Percentiles rank a stretch among this genome's conserved stretches.
These are phyloP conservation scores for Epinephelus malabaricus DNA, from an alignment of 2,797 vertebrate genomes.

Conservation along the genomic window DNA sequence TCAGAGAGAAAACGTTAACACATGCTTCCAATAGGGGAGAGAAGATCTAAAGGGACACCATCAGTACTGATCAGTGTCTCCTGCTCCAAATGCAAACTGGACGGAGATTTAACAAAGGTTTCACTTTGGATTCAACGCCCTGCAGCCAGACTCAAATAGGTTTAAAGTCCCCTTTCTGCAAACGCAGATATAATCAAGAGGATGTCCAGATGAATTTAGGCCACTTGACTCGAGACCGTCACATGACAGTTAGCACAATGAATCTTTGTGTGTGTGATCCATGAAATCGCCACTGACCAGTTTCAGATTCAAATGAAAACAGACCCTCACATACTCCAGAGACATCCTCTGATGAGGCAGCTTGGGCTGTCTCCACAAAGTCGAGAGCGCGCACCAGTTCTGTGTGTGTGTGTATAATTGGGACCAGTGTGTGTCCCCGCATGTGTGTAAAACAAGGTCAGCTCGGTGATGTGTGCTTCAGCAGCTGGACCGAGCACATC, in stretches of 20 bases:
- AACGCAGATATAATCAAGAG: constrained; percentile 42
- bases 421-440: constrained; percentile 16
- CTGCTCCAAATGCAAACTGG: background rate
- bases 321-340: constrained; percentile 47
- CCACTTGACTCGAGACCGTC: constrained; percentile 55
- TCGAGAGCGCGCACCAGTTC: constrained; percentile 3
- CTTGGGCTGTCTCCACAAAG: constrained; percentile 33
- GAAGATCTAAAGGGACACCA: background rate
- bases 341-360: constrained; percentile 41
- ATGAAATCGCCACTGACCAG: constrained; percentile 64
- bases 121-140: constrained; percentile 34
- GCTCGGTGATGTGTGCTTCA: constrained; percentile 65
- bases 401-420: constrained; percentile 7
- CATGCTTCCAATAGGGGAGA: constrained; percentile 15
- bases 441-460: constrained; percentile 71
- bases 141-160: constrained; percentile 27
- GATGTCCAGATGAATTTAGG: constrained; percentile 60
- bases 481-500: constrained; percentile 79
- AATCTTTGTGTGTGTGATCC: constrained; percentile 54
- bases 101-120: constrained; percentile 28
- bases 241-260: constrained; percentile 67
- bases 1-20: constrained; percentile 21
- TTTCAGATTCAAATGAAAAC: constrained; percentile 75
- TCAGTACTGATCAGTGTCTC: constrained; percentile 45
- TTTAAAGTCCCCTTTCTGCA: constrained; percentile 49